Evolutionary conservation across 2,113 vertebrate species (phyloP).

Genomic region (Puma concolor): DNA sequence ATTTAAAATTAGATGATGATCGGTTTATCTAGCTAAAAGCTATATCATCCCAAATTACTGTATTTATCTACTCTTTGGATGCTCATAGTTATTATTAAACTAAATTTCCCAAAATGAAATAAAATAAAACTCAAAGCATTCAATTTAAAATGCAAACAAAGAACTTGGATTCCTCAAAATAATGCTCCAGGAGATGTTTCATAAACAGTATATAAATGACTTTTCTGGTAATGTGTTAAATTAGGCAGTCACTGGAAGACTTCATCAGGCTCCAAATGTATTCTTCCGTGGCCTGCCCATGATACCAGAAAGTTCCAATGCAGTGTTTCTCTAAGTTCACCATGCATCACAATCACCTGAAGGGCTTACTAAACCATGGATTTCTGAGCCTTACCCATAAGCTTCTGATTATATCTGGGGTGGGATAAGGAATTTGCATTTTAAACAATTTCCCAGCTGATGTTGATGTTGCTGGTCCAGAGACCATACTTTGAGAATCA

Average conservation of each 20-base stretch:
- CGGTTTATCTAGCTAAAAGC: conserved; percentile 41
- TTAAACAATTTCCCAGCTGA: neutral
- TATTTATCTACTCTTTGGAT: conserved; percentile 35
- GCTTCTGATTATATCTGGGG: neutral
- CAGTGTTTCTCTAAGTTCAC: neutral
- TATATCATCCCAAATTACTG: conserved; percentile 23
- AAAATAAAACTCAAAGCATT: conserved; percentile 17
- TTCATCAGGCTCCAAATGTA: neutral
- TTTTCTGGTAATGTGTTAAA: neutral
- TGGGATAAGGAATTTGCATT: neutral
- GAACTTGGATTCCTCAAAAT: conserved; percentile 15
- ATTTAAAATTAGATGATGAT: conserved; percentile 44
- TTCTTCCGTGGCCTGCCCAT: neutral
- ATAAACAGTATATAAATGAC: neutral
- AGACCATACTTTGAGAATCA: neutral
- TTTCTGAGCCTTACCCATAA: neutral
- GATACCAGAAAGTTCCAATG: neutral
- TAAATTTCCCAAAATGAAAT: conserved; percentile 36
- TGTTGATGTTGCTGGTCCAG: neutral
- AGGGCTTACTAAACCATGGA: neutral
- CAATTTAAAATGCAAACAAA: conserved; percentile 41
- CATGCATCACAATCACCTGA: neutral
- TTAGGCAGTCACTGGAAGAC: neutral
- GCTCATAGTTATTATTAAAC: conserved; percentile 41
- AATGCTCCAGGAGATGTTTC: neutral